Evolutionary conservation across 92 coral and sea anemone genomes (phyloP), one percentile per base, ranked within the genome.

Genomic region (Zoanthus gigantus): DNA sequence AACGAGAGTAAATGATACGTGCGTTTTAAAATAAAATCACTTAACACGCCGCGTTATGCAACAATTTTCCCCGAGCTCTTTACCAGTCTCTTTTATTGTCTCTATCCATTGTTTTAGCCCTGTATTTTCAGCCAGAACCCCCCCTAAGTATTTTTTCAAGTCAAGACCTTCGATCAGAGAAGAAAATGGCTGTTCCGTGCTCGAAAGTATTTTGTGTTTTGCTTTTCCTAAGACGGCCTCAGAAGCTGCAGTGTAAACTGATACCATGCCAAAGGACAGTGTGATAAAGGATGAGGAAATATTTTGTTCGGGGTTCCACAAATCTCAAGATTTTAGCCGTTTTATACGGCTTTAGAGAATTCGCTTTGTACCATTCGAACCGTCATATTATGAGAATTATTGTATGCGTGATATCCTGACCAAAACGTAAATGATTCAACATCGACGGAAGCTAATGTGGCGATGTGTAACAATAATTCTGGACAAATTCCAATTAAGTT

Each of bases 21-120:
- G 72, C 72, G 12, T 18, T 67, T 37, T 67, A 0, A 67, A 65
- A 65, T 65, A 6, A 65, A 67, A 67, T 67, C 8, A 67, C 34
- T 67, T 37, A 67, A 67, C 23, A 28, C 72, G 23, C 42, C 23
- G 42, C 72, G 2, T 67, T 28, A 30, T 9, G 72, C 72, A 28
- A 67, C 72, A 67, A 67, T 67, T 67, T 67, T 67, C 72, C 37
- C 72, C 71, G 31, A 65, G 71, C 72, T 67, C 72, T 67, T 67
- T n/a, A 28, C 72, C 72, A 67, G 44, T 65, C 71, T 65, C 71
- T 65, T 65, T 18, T 65, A 7, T 65, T 65, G 72, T 67, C 42
- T 67, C 72, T 14, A 16, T 63, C 69, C 34, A 67, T 23, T 18
- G 37, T 67, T 67, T 67, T 67, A 6, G 72, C 72, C 72, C 37